These are phyloP conservation scores for Buceros bicornis DNA, from an alignment of 2,797 vertebrate species.

Conservation along the genomic window DNA sequence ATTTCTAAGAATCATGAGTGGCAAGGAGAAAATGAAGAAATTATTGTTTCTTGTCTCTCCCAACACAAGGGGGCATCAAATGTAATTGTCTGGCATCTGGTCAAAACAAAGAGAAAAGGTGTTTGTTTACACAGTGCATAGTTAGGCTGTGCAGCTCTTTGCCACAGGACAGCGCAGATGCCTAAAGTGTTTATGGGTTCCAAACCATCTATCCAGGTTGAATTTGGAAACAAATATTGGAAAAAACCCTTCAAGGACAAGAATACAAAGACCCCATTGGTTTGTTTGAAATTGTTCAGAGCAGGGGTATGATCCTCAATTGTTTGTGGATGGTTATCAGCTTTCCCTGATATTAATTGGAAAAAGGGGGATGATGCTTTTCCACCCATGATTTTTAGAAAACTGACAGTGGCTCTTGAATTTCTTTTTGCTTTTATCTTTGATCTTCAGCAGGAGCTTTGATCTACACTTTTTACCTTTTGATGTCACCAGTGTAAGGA, in stretches of 20 bases:
- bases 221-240: not conserved
- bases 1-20: conserved; percentile 38
- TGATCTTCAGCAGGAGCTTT: conserved; percentile 56
- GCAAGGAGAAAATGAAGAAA: conserved; percentile 30
- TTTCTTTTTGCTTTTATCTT: conserved; percentile 60
- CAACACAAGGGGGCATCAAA: conserved; percentile 50
- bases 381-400: conserved; percentile 53
- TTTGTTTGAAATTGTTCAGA: not conserved
- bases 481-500: conserved; percentile 58
- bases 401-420: conserved; percentile 41
- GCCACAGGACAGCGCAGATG: not conserved
- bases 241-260: not conserved
- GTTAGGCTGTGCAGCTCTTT: not conserved
- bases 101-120: not conserved
- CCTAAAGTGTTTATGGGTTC: not conserved
- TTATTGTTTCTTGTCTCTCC: not conserved
- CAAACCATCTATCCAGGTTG: not conserved
- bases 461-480: conserved; percentile 69
- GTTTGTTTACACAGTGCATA: not conserved
- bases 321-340: not conserved
- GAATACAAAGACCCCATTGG: no score
- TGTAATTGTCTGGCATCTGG: not conserved
- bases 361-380: not conserved
- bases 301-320: not conserved
- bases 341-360: not conserved